These are phyloP conservation scores for Suricata suricatta DNA, from an alignment of 2,113 vertebrate species.

Conservation along the genomic window DNA sequence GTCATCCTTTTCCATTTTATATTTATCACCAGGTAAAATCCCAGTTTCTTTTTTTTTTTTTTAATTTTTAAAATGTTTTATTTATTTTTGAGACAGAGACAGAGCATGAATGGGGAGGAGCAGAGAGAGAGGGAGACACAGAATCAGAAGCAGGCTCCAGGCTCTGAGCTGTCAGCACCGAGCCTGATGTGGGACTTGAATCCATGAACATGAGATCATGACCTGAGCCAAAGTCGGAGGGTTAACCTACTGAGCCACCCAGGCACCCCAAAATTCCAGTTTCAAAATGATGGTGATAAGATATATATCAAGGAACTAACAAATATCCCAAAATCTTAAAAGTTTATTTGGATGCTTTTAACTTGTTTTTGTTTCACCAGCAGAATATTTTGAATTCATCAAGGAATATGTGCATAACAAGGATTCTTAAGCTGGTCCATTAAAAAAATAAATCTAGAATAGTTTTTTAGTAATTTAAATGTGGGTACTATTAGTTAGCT, in stretches of 20 bases:
- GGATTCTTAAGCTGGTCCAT: background rate
- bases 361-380: background rate
- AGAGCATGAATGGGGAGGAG: too few species aligned
- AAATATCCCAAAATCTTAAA: background rate
- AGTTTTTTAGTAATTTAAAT: slow-evolving; percentile 14
- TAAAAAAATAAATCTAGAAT: background rate
- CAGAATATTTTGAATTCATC: background rate
- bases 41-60: background rate
- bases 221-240: too few species aligned
- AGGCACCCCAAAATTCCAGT: background rate
- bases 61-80: too few species aligned
- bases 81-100: too few species aligned
- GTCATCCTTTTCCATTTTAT: background rate
- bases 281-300: background rate
- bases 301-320: background rate
- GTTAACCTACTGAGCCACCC: too few species aligned
- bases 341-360: background rate
- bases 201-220: too few species aligned
- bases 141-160: too few species aligned
- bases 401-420: background rate
- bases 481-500: background rate
- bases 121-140: too few species aligned
- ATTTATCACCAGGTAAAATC: slow-evolving; percentile 33
- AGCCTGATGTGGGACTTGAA: too few species aligned
- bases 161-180: too few species aligned